Base-by-base conservation (phyloP, 2,797 vertebrate genomes). In the Protosalanx chinensis region DNA sequence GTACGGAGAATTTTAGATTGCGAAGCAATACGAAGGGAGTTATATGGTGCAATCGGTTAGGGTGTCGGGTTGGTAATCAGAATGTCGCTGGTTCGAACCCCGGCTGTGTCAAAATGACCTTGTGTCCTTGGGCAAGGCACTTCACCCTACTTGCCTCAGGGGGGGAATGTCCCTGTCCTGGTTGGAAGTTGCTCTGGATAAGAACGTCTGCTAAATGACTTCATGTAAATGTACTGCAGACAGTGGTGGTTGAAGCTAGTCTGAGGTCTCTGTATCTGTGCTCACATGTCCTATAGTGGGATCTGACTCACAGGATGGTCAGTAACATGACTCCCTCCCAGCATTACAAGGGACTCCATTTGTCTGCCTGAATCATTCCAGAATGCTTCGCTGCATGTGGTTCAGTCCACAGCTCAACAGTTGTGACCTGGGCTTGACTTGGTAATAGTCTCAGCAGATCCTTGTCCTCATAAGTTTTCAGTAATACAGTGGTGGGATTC, bases 331-430 rank as follows among this genome's bases (percentile, higher is more conserved):
- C 87, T 82, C 76, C 79, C 79, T 83, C 79, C 64, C 27, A 60
- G 80, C 72, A 10, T 84, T 12, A 76, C 73, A 6, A 67, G 70
- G 68, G 82, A 81, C 88, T 90, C 88, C 83, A 91, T 91, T 84
- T 81, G 88, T 87, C 85, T 84, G 82, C 74, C 82, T 87, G 90
- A 88, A 91, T 87, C 84, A 77, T 70, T 73, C 66, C 46, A 58
- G 81, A 74, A 78, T 20, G 84, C 61, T 58, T 76, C 70, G 75
- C 68, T 81, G 80, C 76, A 81, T 73, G 74, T 72, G 64, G 37
- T 41, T 7, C 7, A 41, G 37, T 41, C 37, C 37, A 41, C 80
- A 78, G 77, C 70, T 86, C 80, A 72, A 72, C 13, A n/a, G 18
- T 56, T 60, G 58, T 70, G 80, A 83, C 82, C 85, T 77, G 72